Base-by-base conservation (phyloP, 1,140 invertebrate genomes). In the Lucilia cuprina region DNA sequence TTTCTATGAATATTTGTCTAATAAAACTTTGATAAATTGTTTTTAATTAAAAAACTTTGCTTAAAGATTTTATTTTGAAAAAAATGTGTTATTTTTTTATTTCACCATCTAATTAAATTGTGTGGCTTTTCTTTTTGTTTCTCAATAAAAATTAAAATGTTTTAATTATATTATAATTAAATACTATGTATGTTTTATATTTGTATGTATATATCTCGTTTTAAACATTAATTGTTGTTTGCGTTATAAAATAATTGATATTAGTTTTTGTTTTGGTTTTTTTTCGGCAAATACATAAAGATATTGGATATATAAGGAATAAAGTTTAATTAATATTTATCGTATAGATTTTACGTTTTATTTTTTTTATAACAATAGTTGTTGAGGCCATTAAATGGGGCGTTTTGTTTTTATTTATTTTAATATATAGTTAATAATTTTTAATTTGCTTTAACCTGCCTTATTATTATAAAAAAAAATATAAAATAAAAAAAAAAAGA, bases 101-200 rank as follows among this genome's bases (percentile, higher is more conserved):
- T 77, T 49, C 65, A 21, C 77, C 77, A 47, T 50, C 12, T 80
- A 49, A 80, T 80, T 50, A 50, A 80, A 80, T 80, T 80, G 47
- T 80, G 77, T 80, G 77, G 77, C 77, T 9, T 70, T 70, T 70
- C 3, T 30, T 3, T 30, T 30, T 30, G 25, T 30, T 30, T 30
- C 25, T 60, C 55, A 78, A 78, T 78, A 78, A 41, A 35, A 47
- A 80, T 17, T 80, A 49, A 77, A 50, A 50, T 70, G 65, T 7
- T 70, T 80, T 25, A 19, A 80, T 80, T 21, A 25, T 30, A 30
- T n/a, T 50, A 19, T 47, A 10, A 14, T 75, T 41, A 41, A 41
- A 41, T 41, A 41, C 41, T 41, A 41, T 7, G 14, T 75, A 34
- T 75, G 35, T 60, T 14, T 60, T n/a, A 60, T 78, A n/a, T 78